Percentiles rank a stretch among this genome's conserved stretches.
These are phyloP conservation scores for Chrysodeixis includens DNA, from an alignment of 2,888 invertebrate species.

Conservation along the genomic window DNA sequence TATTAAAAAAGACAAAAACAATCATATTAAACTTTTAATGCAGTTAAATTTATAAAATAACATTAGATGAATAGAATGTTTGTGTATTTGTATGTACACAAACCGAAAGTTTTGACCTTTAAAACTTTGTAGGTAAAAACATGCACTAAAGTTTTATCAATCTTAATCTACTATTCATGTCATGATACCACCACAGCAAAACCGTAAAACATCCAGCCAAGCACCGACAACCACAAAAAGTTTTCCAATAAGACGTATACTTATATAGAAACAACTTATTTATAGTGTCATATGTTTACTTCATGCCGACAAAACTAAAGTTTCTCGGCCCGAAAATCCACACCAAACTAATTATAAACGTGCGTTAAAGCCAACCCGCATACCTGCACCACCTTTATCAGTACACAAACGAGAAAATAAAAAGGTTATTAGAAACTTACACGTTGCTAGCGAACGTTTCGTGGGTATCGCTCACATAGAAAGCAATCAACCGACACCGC, in stretches of 20 bases:
- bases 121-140: background rate
- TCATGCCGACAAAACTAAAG: constrained; percentile 65
- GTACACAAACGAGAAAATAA: constrained; percentile 68
- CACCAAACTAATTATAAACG: constrained; percentile 70
- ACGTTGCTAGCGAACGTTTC: constrained; percentile 84
- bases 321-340: constrained; percentile 65
- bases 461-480: constrained; percentile 83
- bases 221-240: constrained; percentile 39
- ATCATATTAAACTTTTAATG: background rate
- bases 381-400: constrained; percentile 63
- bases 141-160: constrained; percentile 20
- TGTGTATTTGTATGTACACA: constrained; percentile 37
- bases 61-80: background rate
- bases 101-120: constrained; percentile 10
- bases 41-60: background rate
- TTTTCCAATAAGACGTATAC: constrained; percentile 68
- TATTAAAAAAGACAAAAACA: background rate
- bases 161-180: constrained; percentile 6
- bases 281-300: constrained; percentile 80
- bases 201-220: constrained; percentile 20
- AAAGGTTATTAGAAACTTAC: constrained; percentile 84
- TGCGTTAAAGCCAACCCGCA: constrained; percentile 60
- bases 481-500: constrained; percentile 82
- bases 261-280: constrained; percentile 66
- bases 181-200: constrained; percentile 22